phyloP scores from a whole-genome alignment of 2,888 invertebrate genomes.

The Yponomeuta plumbellus region DNA sequence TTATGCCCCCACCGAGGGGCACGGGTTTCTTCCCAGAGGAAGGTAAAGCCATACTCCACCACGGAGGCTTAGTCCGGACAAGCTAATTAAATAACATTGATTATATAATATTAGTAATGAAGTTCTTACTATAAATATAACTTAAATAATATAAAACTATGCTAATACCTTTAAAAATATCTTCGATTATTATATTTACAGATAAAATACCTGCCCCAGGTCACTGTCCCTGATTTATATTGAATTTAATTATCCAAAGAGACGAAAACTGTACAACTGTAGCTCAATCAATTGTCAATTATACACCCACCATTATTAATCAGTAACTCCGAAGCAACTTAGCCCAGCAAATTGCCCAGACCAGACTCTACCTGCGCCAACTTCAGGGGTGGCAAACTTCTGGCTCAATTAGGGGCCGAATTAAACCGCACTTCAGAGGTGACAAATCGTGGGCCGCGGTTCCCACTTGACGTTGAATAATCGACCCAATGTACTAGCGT shows the following conservation, averaged over 20 bases:
- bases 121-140: too few relatives aligned
- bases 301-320: conserved; percentile 8
- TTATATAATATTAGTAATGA: too few relatives aligned
- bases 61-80: too few relatives aligned
- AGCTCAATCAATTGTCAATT: conserved; percentile 21
- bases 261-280: conserved; percentile 31
- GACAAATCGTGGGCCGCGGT: conserved; percentile 72
- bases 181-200: too few relatives aligned
- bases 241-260: neutral
- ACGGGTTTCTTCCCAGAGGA: too few relatives aligned
- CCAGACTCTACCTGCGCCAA: conserved; percentile 37
- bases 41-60: too few relatives aligned
- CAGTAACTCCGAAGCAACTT: conserved; percentile 27
- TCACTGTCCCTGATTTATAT: too few relatives aligned
- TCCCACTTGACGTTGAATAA: conserved; percentile 69
- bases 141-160: too few relatives aligned
- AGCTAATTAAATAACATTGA: too few relatives aligned
- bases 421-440: conserved; percentile 62
- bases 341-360: conserved; percentile 44
- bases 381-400: conserved; percentile 56
- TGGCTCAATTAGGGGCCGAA: conserved; percentile 68
- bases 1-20: too few relatives aligned
- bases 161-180: too few relatives aligned
- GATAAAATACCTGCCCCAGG: too few relatives aligned
- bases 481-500: conserved; percentile 48